A percentile compares a stretch with the other conserved stretches of the same genome.
phyloP scores from a whole-genome alignment of 2,797 vertebrate species.

The Echeneis naucrates region DNA sequence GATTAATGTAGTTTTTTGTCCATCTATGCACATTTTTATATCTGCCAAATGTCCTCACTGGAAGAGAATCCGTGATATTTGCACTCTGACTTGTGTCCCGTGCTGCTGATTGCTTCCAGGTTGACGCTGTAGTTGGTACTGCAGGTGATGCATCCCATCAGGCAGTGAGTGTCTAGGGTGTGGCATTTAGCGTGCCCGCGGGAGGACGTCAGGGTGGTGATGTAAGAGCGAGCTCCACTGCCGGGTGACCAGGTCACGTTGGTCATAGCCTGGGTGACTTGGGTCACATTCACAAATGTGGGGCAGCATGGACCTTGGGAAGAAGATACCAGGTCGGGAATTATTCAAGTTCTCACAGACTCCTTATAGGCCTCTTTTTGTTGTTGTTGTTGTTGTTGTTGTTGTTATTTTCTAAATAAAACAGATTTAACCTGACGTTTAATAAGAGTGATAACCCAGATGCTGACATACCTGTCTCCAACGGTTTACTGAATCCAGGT shows the following conservation, averaged over 20 bases:
- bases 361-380: no score
- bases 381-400: no score
- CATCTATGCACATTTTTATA: not conserved
- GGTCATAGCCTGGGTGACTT: slow-evolving; percentile 91
- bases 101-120: slow-evolving; percentile 90
- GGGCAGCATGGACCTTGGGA: slow-evolving; percentile 92
- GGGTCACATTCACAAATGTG: slow-evolving; percentile 80
- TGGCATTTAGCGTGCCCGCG: slow-evolving; percentile 89
- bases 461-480: slow-evolving; percentile 88
- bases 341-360: not conserved
- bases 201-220: slow-evolving; percentile 85
- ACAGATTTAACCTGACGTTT: not conserved
- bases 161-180: slow-evolving; percentile 88
- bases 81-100: slow-evolving; percentile 88
- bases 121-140: slow-evolving; percentile 90
- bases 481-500: slow-evolving; percentile 87
- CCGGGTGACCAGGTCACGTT: slow-evolving; percentile 90
- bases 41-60: slow-evolving; percentile 80
- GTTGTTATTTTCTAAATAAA: no score
- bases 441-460: not conserved
- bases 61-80: slow-evolving; percentile 88
- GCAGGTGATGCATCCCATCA: slow-evolving; percentile 94
- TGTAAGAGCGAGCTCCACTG: slow-evolving; percentile 85
- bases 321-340: not conserved
- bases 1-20: not conserved